phyloP scores from a whole-genome alignment of 2,797 vertebrate genomes.

The Clarias laeviceps region DNA sequence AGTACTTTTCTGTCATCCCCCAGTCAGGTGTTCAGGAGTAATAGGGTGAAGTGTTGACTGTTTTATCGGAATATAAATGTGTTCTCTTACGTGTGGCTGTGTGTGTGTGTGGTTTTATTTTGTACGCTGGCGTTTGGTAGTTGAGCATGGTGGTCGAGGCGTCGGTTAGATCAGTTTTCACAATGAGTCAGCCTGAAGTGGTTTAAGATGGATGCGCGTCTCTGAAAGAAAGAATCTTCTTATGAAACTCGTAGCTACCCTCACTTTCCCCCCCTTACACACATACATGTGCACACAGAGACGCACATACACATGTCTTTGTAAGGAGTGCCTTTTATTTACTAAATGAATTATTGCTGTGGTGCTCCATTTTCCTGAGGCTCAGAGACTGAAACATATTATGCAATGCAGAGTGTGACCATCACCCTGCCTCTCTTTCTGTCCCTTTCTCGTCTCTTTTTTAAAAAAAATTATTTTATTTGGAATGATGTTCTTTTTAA shows the following conservation, averaged over 20 bases:
- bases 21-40: background rate
- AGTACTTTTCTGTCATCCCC: background rate
- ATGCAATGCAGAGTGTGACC: background rate
- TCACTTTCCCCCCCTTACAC: background rate
- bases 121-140: background rate
- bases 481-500: background rate
- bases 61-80: constrained; percentile 5
- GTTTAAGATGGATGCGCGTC: background rate
- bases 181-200: constrained; percentile 11
- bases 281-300: background rate
- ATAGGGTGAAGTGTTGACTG: background rate
- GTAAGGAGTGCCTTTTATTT: constrained; percentile 8
- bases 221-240: background rate
- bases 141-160: constrained; percentile 33
- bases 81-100: background rate
- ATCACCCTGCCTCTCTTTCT: background rate
- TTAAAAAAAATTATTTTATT: background rate
- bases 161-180: constrained; percentile 36
- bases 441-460: too few relatives aligned
- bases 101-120: constrained; percentile 6
- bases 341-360: constrained; percentile 8
- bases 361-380: background rate
- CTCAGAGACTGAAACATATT: background rate
- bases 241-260: background rate
- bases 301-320: background rate